phyloP scores from a whole-genome alignment of 2,888 invertebrate genomes.

The Apeira syringaria region DNA sequence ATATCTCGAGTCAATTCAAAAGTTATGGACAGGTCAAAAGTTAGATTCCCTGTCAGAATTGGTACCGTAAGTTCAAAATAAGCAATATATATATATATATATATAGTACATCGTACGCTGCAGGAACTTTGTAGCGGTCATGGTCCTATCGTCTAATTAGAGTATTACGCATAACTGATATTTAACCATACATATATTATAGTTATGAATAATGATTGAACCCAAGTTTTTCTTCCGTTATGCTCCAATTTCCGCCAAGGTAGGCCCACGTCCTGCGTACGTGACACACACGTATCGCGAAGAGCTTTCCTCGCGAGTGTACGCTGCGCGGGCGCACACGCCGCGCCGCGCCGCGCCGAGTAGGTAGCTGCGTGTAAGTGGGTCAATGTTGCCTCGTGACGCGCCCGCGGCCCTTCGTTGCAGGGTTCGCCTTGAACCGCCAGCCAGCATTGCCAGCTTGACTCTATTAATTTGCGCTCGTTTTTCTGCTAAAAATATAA shows the following conservation, averaged over 20 bases:
- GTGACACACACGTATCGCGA: conserved; percentile 51
- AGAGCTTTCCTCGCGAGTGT: conserved; percentile 70
- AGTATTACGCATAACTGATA: too few relatives aligned
- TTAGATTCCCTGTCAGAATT: too few relatives aligned
- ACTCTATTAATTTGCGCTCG: conserved; percentile 72
- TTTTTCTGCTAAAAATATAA: conserved; percentile 65
- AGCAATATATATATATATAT: too few relatives aligned
- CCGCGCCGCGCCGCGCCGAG: too few relatives aligned
- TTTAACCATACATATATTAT: too few relatives aligned
- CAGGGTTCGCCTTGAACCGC: conserved; percentile 80
- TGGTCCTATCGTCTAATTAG: too few relatives aligned
- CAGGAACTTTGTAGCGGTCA: too few relatives aligned
- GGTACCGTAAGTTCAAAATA: too few relatives aligned
- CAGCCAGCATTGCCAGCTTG: conserved; percentile 51
- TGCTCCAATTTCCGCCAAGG: background rate
- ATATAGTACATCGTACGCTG: too few relatives aligned
- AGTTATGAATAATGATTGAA: background rate
- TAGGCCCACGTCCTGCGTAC: conserved; percentile 42
- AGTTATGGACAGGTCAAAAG: too few relatives aligned
- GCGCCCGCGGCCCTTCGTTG: conserved; percentile 74
- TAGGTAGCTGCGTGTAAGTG: conserved; percentile 60
- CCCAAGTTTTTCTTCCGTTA: background rate
- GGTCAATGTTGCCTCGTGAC: conserved; percentile 82
- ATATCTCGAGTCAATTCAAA: too few relatives aligned
- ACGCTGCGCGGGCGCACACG: conserved; percentile 70